These are phyloP conservation scores for Sarcophilus harrisii DNA, from an alignment of 2,797 vertebrate genomes.

Conservation along the genomic window DNA sequence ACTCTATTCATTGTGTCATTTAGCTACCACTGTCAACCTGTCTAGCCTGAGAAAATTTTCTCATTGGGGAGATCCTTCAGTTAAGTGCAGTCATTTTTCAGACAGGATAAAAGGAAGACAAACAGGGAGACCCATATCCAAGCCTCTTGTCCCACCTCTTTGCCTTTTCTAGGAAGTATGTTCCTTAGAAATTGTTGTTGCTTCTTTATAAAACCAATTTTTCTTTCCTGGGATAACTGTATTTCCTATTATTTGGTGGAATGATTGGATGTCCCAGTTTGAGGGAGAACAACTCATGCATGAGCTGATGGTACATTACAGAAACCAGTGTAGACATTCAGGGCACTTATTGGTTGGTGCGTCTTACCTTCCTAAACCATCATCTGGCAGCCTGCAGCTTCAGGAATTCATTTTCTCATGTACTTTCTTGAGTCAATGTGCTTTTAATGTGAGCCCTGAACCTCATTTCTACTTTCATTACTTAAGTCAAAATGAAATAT, in stretches of 20 bases:
- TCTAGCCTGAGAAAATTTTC: no score
- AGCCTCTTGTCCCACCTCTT: background rate
- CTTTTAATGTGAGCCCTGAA: conserved; percentile 43
- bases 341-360: background rate
- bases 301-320: background rate
- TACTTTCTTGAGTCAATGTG: conserved; percentile 30
- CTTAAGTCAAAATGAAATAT: conserved; percentile 59
- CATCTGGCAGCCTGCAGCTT: conserved; percentile 16
- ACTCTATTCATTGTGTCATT: no score
- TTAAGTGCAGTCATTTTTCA: no score
- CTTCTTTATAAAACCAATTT: background rate
- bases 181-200: background rate
- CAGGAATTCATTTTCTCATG: conserved; percentile 35
- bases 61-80: no score
- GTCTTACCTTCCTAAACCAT: conserved; percentile 32
- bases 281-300: background rate
- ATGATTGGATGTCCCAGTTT: background rate
- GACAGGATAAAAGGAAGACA: background rate
- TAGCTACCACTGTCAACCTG: no score
- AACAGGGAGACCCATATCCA: background rate
- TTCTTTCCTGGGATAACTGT: background rate
- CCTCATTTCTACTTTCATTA: conserved; percentile 36
- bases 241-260: background rate
- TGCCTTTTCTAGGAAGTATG: background rate
- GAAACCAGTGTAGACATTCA: background rate